A percentile compares a stretch with the other conserved stretches of the same genome.
Conservation (phyloP, 2,113 vertebrate genomes). For the Pygoscelis antarcticus region DNA sequence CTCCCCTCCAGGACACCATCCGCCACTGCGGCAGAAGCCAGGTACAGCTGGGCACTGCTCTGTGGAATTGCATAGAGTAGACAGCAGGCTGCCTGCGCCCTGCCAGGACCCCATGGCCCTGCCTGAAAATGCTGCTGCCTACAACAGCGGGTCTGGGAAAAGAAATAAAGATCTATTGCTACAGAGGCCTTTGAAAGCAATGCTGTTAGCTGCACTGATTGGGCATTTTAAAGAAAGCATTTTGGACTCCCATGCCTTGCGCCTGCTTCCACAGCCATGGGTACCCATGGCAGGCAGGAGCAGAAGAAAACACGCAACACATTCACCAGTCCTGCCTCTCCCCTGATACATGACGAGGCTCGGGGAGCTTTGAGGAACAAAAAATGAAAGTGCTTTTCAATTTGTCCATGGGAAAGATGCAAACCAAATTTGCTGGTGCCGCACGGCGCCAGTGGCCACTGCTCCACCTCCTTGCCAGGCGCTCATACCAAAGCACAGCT, state of each 20-base stretch:
- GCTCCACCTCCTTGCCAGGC: fast-evolving
- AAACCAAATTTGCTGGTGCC: neutral
- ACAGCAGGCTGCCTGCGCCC: neutral
- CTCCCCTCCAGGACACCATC: neutral
- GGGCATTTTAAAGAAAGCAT: neutral
- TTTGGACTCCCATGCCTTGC: fast-evolving
- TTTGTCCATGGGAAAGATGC: neutral
- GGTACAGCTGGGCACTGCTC: neutral
- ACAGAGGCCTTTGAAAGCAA: neutral
- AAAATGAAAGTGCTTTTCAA: constrained; percentile 20
- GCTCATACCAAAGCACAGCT: constrained; percentile 28
- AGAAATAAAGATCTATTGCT: constrained; percentile 10
- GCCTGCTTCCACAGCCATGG: neutral
- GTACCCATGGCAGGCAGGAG: neutral
- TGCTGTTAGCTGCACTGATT: fast-evolving
- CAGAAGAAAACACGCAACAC: neutral
- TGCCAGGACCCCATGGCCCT: neutral
- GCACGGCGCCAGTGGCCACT: neutral
- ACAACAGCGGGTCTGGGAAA: neutral
- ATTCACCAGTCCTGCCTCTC: neutral
- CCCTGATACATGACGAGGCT: fast-evolving
- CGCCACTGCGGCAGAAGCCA: fast-evolving
- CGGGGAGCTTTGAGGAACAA: neutral
- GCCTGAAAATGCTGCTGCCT: neutral
- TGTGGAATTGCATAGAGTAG: constrained; percentile 33